These are phyloP conservation scores for Doryteuthis pealeii DNA, from an alignment of 1,140 invertebrate species.

Conservation along the genomic window DNA sequence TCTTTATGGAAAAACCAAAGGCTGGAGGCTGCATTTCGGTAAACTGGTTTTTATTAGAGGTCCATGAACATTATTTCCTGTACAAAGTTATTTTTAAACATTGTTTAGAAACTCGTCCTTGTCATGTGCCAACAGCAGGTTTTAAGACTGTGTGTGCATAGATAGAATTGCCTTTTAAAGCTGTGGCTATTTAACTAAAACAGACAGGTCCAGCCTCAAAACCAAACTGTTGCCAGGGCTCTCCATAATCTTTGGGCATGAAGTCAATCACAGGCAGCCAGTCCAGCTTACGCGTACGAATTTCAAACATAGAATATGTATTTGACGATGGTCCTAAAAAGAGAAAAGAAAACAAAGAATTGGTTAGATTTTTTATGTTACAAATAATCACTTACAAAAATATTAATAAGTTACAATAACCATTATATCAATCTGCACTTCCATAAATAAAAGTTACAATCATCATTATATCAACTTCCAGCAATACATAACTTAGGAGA, in stretches of 20 bases:
- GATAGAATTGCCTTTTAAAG: neutral
- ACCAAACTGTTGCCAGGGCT: conserved; percentile 78
- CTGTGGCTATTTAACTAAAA: conserved; percentile 65
- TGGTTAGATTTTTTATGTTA: no score
- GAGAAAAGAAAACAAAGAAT: conserved; percentile 19
- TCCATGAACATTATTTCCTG: conserved; percentile 5
- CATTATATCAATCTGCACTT: no score
- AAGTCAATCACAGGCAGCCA: conserved; percentile 80
- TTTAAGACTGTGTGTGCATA: no score
- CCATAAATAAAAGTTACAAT: no score
- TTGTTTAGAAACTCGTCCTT: neutral
- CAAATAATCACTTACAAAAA: no score
- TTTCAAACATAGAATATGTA: conserved; percentile 74
- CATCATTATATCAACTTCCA: no score
- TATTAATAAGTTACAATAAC: no score
- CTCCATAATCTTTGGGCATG: conserved; percentile 74
- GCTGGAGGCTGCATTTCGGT: neutral
- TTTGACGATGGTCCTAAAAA: conserved; percentile 65
- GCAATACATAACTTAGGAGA: no score
- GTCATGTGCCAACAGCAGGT: neutral
- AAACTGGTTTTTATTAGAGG: conserved; percentile 7
- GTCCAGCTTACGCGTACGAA: conserved; percentile 71
- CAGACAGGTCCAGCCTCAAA: conserved; percentile 82
- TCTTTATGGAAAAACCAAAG: neutral
- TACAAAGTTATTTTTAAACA: conserved; percentile 9